Percentiles rank a stretch among this genome's conserved stretches.
phyloP scores from a whole-genome alignment of 2,797 vertebrate species.

The Lepilemur ruficaudatus region DNA sequence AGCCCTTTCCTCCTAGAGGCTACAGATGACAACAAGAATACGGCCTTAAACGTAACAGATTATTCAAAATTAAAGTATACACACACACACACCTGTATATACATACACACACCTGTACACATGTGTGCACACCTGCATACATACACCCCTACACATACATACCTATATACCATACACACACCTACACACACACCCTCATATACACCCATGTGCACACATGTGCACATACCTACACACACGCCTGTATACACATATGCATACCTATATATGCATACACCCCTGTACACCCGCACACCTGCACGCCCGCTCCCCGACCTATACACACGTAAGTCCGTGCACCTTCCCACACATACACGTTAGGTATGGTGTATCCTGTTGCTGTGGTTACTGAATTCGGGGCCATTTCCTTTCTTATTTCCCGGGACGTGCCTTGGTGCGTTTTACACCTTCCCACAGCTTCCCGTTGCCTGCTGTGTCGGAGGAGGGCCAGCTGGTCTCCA shows the following conservation, averaged over 20 bases:
- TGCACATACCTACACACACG: background rate
- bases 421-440: background rate
- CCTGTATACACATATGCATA: background rate
- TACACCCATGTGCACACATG: background rate
- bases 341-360: no score
- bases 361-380: rapidly evolving
- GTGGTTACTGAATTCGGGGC: rapidly evolving
- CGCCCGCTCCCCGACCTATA: no score
- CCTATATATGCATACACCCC: background rate
- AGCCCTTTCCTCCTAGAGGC: background rate
- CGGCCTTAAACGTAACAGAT: background rate
- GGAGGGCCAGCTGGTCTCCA: background rate
- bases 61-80: background rate
- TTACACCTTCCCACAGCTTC: rapidly evolving
- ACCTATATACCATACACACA: background rate
- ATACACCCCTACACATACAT: background rate
- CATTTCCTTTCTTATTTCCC: background rate
- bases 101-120: no score
- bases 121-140: background rate
- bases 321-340: no score
- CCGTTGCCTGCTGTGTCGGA: background rate
- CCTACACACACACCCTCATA: background rate
- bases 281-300: background rate
- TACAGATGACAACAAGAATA: background rate
- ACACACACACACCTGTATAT: no score